phyloP scores from a whole-genome alignment of 2,113 vertebrate genomes.

The Siniperca knerii region DNA sequence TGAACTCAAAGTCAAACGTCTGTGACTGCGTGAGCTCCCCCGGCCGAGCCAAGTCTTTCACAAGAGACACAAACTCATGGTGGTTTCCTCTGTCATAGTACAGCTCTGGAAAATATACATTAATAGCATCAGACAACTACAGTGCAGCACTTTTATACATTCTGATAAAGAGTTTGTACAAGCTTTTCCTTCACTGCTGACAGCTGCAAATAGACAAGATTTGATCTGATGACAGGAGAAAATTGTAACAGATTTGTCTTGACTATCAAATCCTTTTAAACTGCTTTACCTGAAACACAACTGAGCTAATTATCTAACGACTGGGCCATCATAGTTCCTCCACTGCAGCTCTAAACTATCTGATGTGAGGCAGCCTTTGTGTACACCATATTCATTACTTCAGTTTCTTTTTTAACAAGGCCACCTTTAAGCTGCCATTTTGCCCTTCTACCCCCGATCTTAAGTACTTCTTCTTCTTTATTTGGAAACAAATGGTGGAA shows the following conservation, averaged over 20 bases:
- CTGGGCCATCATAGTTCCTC: not conserved
- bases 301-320: not conserved
- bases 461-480: constrained; percentile 7
- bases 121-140: constrained; percentile 1
- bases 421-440: not conserved
- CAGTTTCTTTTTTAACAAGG: not conserved
- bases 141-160: not conserved
- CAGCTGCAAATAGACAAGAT: constrained; percentile 1
- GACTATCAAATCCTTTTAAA: not conserved
- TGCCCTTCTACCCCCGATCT: not conserved
- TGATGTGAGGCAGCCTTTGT: not conserved
- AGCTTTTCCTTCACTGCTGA: not conserved
- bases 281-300: not conserved
- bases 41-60: constrained; percentile 95
- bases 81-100: constrained; percentile 98
- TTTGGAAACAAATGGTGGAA: not conserved
- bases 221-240: not conserved
- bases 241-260: not conserved
- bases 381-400: not conserved
- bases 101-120: constrained; percentile 85
- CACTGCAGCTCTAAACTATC: not conserved
- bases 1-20: constrained; percentile 97
- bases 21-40: constrained; percentile 95
- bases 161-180: not conserved
- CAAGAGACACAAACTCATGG: constrained; percentile 96